Evolutionary conservation across 2,113 vertebrate species (phyloP).

Genomic region (Anser brachyrhynchus): DNA sequence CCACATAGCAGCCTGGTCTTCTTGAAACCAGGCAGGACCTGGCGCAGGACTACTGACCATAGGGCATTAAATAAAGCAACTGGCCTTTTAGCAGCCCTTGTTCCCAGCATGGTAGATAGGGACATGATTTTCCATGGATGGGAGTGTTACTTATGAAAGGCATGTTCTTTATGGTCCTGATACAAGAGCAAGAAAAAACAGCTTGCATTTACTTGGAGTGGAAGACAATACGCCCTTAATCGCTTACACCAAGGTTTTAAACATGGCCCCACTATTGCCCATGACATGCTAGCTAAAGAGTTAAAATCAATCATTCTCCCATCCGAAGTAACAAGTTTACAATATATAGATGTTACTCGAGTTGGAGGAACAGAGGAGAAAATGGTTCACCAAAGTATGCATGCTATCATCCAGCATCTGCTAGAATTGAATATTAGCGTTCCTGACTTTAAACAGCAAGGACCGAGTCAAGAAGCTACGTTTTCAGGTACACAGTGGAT

Average conservation of each 20-base stretch:
- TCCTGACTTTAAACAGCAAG: background rate
- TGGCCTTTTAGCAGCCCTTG: background rate
- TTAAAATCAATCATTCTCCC: background rate
- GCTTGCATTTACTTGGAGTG: background rate
- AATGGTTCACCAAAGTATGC: background rate
- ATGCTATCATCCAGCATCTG: background rate
- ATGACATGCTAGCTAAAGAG: background rate
- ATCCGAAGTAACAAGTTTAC: background rate
- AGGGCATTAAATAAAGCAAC: background rate
- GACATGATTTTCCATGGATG: background rate
- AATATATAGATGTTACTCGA: background rate
- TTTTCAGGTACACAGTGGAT: background rate
- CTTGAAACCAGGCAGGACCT: background rate
- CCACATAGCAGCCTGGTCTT: background rate
- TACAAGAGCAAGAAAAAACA: background rate
- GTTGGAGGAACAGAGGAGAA: background rate
- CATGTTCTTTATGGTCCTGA: background rate
- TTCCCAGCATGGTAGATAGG: background rate
- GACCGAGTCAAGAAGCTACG: background rate
- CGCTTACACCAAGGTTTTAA: background rate
- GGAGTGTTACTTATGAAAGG: background rate
- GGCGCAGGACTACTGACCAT: background rate
- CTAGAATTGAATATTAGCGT: background rate
- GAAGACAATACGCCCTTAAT: background rate
- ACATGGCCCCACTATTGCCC: background rate